Base-by-base conservation (phyloP, 2,888 invertebrate genomes). In the Lycophotia porphyrea region DNA sequence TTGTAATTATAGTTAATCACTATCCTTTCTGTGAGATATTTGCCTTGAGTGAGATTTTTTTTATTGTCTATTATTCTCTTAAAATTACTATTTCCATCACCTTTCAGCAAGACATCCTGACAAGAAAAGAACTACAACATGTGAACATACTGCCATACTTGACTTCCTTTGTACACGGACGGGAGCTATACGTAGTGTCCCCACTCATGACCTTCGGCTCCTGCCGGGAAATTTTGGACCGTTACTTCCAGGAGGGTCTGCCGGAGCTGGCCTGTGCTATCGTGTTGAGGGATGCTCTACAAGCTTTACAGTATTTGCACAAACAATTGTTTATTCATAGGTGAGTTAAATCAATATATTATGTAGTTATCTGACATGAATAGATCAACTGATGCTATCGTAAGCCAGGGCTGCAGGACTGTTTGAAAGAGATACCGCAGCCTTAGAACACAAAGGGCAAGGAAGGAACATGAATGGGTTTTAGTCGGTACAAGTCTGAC, bases 191-290 rank as follows among this genome's bases (percentile, higher is more conserved):
- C 93, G 97, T 98, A 11, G 97, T 99, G 27, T 98, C 98, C 85
- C 99, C 99, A 0, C 96, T 98, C 18, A 98, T 98, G 98, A 98
- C 97, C 42, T 98, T 98, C 91, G 98, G 99, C 5, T 99, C 99
- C 0, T 98, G 98, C 90, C 97, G 97, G 78, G 98, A 98, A 91
- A 97, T 99, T 84, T 96, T 99, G 13, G 97, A 97, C 88, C 97
- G 97, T 85, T 98, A 98, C 94, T 99, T 98, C 92, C 97, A 94
- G 15, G 95, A 96, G 94, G 99, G 99, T 5, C 95, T 99, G 74
- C 98, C 98, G 0, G 99, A 99, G 93, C 95, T 97, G 67, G 98
- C 98, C 13, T 98, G 98, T 87, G 97, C 98, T 18, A 97, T 98
- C 72, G 98, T 99, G 86, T 93, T 99, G 72, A 97, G 97, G 87